These are phyloP conservation scores for Macrosoma leucophasiata DNA, from an alignment of 2,888 invertebrate species.

Conservation along the genomic window DNA sequence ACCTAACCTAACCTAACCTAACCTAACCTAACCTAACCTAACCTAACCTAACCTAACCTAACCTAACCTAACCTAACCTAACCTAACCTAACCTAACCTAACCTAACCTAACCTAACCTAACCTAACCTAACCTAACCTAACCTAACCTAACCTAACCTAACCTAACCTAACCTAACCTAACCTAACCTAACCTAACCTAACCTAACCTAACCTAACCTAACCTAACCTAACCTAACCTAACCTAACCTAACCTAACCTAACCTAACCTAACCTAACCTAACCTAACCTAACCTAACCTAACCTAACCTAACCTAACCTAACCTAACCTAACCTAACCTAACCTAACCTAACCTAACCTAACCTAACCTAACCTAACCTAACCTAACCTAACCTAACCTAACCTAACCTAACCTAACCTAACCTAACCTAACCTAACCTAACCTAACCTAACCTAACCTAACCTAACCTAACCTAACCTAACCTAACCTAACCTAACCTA, in stretches of 20 bases:
- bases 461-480: slow-evolving; percentile 15
- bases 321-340: slow-evolving; percentile 7
- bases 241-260: slow-evolving; percentile 14
- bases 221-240: slow-evolving; percentile 6
- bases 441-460: slow-evolving; percentile 14
- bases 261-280: slow-evolving; percentile 14
- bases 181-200: slow-evolving; percentile 18
- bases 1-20: slow-evolving; percentile 18
- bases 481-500: slow-evolving; percentile 17
- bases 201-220: slow-evolving; percentile 18
- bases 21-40: slow-evolving; percentile 17
- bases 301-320: slow-evolving; percentile 14
- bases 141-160: slow-evolving; percentile 24
- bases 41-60: slow-evolving; percentile 15
- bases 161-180: slow-evolving; percentile 19
- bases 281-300: slow-evolving; percentile 11
- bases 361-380: slow-evolving; percentile 11
- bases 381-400: slow-evolving; percentile 12
- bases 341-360: slow-evolving; percentile 12
- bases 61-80: slow-evolving; percentile 18
- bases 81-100: slow-evolving; percentile 19
- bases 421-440: slow-evolving; percentile 12
- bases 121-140: slow-evolving; percentile 22
- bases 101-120: slow-evolving; percentile 17
- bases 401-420: slow-evolving; percentile 11